phyloP scores from a whole-genome alignment of 2,113 vertebrate species.

The Neolamprologus fasciatus region DNA sequence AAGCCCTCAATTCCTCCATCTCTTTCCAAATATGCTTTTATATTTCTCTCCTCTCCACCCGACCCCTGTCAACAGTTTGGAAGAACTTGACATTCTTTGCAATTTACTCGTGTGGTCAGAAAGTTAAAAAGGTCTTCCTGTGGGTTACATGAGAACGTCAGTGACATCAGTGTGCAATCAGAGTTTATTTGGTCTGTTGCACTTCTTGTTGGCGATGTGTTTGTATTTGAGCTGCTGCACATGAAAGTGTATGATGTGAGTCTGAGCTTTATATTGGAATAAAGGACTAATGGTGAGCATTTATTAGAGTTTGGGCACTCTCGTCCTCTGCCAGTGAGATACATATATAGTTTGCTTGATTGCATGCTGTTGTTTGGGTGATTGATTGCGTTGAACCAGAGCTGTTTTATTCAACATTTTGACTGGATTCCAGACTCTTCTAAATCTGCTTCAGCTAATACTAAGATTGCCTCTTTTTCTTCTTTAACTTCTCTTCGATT shows the following conservation, averaged over 20 bases:
- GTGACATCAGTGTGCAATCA: conserved; percentile 43
- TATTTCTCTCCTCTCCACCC: neutral
- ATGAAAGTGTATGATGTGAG: neutral
- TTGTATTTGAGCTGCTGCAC: neutral
- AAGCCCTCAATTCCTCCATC: neutral
- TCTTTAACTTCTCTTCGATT: neutral
- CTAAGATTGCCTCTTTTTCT: neutral
- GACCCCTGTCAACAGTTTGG: neutral
- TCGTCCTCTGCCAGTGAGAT: neutral
- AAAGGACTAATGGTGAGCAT: neutral
- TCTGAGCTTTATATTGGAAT: neutral
- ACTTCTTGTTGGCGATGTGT: conserved; percentile 11
- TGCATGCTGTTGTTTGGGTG: neutral
- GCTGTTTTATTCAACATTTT: neutral
- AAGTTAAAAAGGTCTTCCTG: conserved; percentile 5
- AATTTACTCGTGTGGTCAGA: neutral
- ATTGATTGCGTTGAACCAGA: neutral
- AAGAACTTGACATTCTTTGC: neutral
- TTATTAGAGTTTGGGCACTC: neutral
- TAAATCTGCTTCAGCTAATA: neutral
- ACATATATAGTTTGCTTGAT: neutral
- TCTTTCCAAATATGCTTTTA: conserved; percentile 36
- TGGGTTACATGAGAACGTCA: conserved; percentile 12
- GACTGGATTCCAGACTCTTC: neutral
- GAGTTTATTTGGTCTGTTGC: conserved; percentile 25